These are phyloP conservation scores for Embiotoca jacksoni DNA, from an alignment of 2,113 vertebrate species.

Conservation along the genomic window DNA sequence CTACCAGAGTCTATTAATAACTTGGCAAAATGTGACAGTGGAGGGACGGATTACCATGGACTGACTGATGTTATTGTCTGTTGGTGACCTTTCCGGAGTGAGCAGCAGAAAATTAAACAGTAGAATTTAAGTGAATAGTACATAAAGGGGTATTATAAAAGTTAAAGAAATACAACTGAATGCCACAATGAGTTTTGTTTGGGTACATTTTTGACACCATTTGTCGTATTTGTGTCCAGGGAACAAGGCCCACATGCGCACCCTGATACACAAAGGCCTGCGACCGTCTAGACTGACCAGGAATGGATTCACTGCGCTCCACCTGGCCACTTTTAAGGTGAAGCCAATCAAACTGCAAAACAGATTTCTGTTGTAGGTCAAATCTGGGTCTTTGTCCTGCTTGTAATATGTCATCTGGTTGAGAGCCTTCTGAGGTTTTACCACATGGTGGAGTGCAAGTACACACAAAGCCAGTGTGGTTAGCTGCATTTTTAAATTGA, in stretches of 20 bases:
- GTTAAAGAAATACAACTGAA: background rate
- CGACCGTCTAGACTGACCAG: slow-evolving; percentile 92
- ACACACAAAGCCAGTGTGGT: slow-evolving; percentile 26
- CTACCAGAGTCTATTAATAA: slow-evolving; percentile 74
- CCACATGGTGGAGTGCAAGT: slow-evolving; percentile 77
- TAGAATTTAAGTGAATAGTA: background rate
- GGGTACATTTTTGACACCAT: background rate
- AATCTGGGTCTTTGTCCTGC: background rate
- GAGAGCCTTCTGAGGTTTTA: slow-evolving; percentile 43
- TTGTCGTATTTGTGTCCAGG: slow-evolving; percentile 75
- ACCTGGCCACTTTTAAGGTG: slow-evolving; percentile 93
- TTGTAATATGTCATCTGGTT: background rate
- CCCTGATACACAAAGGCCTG: slow-evolving; percentile 93
- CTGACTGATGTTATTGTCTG: slow-evolving; percentile 45
- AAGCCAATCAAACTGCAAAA: slow-evolving; percentile 3
- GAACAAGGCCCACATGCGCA: slow-evolving; percentile 90
- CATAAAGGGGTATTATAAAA: background rate
- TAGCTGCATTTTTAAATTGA: background rate
- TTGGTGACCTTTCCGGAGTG: slow-evolving; percentile 29
- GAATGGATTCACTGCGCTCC: slow-evolving; percentile 95
- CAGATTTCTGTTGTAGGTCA: accelerated
- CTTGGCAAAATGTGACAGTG: slow-evolving; percentile 51
- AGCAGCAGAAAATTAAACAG: background rate
- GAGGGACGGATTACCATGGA: slow-evolving; percentile 37
- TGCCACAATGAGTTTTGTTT: background rate